Evolutionary conservation across 2,797 vertebrate genomes (phyloP), one percentile per base, ranked within the genome.

Genomic region (Pseudotriccus pelzelni): DNA sequence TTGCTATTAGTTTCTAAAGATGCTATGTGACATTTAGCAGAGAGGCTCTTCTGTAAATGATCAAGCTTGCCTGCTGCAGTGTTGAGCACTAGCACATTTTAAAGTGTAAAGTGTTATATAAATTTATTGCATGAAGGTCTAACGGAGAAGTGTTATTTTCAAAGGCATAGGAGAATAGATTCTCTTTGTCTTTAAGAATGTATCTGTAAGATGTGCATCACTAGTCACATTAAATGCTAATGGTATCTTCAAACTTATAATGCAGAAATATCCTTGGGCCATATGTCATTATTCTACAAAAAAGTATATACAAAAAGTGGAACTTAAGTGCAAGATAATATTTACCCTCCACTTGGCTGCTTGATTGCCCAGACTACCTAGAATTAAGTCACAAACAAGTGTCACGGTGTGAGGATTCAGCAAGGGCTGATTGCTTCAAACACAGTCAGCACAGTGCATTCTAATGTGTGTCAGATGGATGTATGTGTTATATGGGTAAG

Each of bases 11-110:
- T 52, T 58, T 30, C 49, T 84, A 30, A 88, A 91, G 73, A 80
- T 44, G 47, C 17, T 92, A 90, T 5, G 9, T 94, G 85, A 89
- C 55, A 92, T 88, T 94, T 94, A 93, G 52, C 32, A 87, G 53
- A 93, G 37, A 93, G 17, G 9, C 25, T 94, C 16, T 75, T 91
- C 60, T 77, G n/a, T 44, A 69, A 96, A 97, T 47, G 41, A 89
- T 84, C 52, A 84, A 11, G 13, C 18, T 62, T 68, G 49, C 83
- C 76, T 74, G 30, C 30, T 86, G 36, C 34, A 84, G 50, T 12
- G 4, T 15, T 59, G 34, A 47, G 43, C 70, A 68, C 3, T 34
- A 83, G 47, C 28, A 85, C 12, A 50, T 82, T 95, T 93, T 66
- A 66, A 81, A 93, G 23, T 32, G 62, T 44, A 81, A 81, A 69